A percentile compares a stretch with the other conserved stretches of the same genome.
phyloP scores from a whole-genome alignment of 2,113 vertebrate genomes.

The Protobothrops mucrosquamatus region DNA sequence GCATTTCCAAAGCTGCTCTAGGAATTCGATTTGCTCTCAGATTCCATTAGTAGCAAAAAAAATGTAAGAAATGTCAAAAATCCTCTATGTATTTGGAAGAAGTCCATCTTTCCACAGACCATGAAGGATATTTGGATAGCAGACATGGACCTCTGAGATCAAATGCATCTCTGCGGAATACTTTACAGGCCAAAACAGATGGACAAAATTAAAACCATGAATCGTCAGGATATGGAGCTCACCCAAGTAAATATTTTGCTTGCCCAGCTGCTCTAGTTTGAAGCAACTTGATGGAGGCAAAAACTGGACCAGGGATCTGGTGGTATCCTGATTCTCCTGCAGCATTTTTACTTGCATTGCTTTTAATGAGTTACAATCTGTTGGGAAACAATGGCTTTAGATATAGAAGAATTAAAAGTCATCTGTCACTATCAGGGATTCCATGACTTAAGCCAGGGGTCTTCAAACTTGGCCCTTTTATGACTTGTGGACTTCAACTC shows the following conservation, averaged over 20 bases:
- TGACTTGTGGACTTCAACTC: too few relatives aligned
- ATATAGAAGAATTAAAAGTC: background rate
- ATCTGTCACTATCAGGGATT: background rate
- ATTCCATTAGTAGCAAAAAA: background rate
- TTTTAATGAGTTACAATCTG: background rate
- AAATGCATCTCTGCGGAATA: background rate
- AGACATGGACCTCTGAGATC: background rate
- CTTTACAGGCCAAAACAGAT: background rate
- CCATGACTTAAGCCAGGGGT: background rate
- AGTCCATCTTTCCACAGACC: background rate
- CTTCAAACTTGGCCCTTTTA: too few relatives aligned
- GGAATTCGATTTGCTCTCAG: background rate
- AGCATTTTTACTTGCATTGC: background rate
- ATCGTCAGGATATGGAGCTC: background rate
- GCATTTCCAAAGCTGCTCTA: background rate
- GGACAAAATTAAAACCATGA: background rate
- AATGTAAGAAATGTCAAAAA: background rate
- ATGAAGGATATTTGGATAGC: background rate
- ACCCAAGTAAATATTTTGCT: background rate
- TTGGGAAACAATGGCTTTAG: background rate
- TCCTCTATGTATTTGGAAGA: background rate
- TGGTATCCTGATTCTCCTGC: background rate
- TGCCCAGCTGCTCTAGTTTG: background rate
- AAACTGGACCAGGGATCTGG: background rate
- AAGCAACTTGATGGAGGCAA: background rate